Evolutionary conservation across 1,140 invertebrate genomes (phyloP).

Genomic region (Myzus persicae): DNA sequence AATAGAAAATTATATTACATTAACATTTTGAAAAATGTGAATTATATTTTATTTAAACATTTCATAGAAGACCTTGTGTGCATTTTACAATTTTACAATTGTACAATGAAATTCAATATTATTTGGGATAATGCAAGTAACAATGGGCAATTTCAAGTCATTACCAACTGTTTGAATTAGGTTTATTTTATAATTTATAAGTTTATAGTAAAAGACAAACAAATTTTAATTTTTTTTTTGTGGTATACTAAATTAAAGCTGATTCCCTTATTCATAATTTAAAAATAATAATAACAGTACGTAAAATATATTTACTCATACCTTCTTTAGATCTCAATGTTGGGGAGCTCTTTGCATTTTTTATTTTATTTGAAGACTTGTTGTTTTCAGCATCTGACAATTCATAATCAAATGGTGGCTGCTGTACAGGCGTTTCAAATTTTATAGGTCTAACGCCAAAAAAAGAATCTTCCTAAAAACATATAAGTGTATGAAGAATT

Average conservation of each 20-base stretch:
- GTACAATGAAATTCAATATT: background rate
- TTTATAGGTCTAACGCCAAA: constrained; percentile 32
- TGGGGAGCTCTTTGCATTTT: background rate
- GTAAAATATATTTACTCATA: constrained; percentile 32
- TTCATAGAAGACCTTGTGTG: background rate
- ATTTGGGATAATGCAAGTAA: background rate
- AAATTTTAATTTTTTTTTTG: no score
- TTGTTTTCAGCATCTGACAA: constrained; percentile 43
- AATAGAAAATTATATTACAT: background rate
- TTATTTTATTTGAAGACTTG: constrained; percentile 31
- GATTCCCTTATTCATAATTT: background rate
- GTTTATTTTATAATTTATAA: background rate
- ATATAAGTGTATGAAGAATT: background rate
- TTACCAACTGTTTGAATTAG: background rate
- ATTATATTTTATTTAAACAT: background rate
- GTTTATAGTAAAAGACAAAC: background rate
- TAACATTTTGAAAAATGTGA: background rate
- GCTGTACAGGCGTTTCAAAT: constrained; percentile 30
- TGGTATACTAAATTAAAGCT: background rate
- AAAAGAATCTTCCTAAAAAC: constrained; percentile 43
- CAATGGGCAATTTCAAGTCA: background rate
- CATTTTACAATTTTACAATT: background rate
- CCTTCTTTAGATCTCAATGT: constrained; percentile 44
- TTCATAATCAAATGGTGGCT: background rate
- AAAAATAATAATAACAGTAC: background rate